Percentiles rank a stretch among this genome's conserved stretches.
phyloP scores from a whole-genome alignment of 2,888 invertebrate species.

The Thera obeliscata region DNA sequence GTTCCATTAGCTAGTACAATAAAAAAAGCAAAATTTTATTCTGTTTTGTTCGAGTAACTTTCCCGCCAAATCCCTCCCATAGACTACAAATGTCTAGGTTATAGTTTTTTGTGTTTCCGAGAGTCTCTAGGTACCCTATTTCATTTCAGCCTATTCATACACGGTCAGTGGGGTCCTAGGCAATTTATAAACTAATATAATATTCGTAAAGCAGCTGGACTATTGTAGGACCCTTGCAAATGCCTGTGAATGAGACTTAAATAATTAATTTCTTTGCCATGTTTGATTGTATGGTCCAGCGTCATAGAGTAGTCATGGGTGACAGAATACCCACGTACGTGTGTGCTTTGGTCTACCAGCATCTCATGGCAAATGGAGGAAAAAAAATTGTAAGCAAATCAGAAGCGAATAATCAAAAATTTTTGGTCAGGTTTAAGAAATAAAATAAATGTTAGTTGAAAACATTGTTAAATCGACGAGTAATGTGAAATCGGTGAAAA shows the following conservation, averaged over 20 bases:
- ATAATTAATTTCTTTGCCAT: conserved; percentile 70
- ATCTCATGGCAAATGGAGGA: too few species aligned
- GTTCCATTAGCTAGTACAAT: too few species aligned
- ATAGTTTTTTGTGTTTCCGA: neutral
- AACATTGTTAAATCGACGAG: too few species aligned
- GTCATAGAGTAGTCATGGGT: conserved; percentile 50
- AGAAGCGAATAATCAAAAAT: too few species aligned
- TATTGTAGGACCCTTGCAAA: conserved; percentile 22
- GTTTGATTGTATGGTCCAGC: conserved; percentile 63
- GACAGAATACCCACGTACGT: neutral
- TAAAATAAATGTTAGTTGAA: too few species aligned
- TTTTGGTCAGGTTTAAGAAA: too few species aligned
- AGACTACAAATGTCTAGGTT: conserved; percentile 10
- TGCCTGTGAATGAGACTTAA: conserved; percentile 45
- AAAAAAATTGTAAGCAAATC: too few species aligned
- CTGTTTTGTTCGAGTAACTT: neutral
- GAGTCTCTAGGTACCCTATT: conserved; percentile 7
- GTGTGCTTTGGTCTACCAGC: too few species aligned
- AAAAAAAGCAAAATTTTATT: too few species aligned
- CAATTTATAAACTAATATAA: conserved; percentile 26
- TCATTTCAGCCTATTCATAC: conserved; percentile 21
- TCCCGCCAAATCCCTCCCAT: neutral
- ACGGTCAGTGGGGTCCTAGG: conserved; percentile 30
- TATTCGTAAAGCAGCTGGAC: conserved; percentile 39
- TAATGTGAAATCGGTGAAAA: too few species aligned